A percentile compares a stretch with the other conserved stretches of the same genome.
Evolutionary conservation across 2,888 invertebrate genomes (phyloP).

Genomic region (Bhutanitis thaidina): DNA sequence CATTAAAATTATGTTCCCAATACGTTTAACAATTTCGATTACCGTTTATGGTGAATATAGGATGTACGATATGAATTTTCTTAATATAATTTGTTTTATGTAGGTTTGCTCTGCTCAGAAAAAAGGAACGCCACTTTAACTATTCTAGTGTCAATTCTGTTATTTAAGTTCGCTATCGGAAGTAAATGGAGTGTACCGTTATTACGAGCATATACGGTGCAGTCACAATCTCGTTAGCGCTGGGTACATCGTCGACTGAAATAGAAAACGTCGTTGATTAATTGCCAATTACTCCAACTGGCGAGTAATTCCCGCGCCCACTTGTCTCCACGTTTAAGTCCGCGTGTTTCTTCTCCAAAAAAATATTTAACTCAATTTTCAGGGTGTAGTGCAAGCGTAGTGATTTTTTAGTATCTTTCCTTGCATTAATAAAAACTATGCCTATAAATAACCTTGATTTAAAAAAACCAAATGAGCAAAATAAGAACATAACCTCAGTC

Average conservation of each 20-base stretch:
- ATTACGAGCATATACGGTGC: slow-evolving; percentile 43
- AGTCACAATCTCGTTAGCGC: slow-evolving; percentile 59
- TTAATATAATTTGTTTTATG: neutral
- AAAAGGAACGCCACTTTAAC: slow-evolving; percentile 17
- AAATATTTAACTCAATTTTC: too few species aligned
- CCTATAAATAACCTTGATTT: too few species aligned
- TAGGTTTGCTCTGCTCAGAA: neutral
- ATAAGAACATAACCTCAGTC: too few species aligned
- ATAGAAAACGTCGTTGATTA: slow-evolving; percentile 78
- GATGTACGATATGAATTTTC: too few species aligned
- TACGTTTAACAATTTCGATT: too few species aligned
- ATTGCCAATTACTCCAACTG: slow-evolving; percentile 75
- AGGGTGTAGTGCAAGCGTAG: too few species aligned
- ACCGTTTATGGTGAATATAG: too few species aligned
- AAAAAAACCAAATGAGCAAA: too few species aligned
- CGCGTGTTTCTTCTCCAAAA: slow-evolving; percentile 46
- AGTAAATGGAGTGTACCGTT: slow-evolving; percentile 31
- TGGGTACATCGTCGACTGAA: slow-evolving; percentile 47
- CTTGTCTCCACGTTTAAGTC: slow-evolving; percentile 55
- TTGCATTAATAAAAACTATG: too few species aligned
- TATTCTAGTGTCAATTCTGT: slow-evolving; percentile 14
- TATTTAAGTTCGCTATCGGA: slow-evolving; percentile 19
- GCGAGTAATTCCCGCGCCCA: slow-evolving; percentile 67
- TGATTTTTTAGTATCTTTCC: neutral
- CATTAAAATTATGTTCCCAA: too few species aligned